These are phyloP conservation scores for Takifugu flavidus DNA, from an alignment of 2,113 vertebrate species.

Conservation along the genomic window DNA sequence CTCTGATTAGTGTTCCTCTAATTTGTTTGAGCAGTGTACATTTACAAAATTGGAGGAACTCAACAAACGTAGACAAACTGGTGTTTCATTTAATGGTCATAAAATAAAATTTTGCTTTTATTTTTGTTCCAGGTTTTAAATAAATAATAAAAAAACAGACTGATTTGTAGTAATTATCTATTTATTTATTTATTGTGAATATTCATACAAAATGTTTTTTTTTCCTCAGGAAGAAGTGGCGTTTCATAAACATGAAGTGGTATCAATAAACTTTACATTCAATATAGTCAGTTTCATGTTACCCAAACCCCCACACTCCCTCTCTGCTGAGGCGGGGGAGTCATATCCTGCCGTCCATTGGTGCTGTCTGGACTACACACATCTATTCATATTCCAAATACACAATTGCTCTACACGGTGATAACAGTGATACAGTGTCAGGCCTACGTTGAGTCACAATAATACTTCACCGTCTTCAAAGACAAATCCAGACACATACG, in stretches of 20 bases:
- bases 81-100: too few species aligned
- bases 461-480: slow-evolving; percentile 51
- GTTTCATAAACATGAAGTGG: slow-evolving; percentile 44
- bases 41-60: too few species aligned
- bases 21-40: too few species aligned
- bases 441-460: slow-evolving; percentile 52
- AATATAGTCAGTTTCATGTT: slow-evolving; percentile 41
- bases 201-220: slow-evolving; percentile 59
- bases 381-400: slow-evolving; percentile 66
- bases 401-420: slow-evolving; percentile 60
- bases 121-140: neutral
- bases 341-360: slow-evolving; percentile 43
- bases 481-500: slow-evolving; percentile 6
- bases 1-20: too few species aligned
- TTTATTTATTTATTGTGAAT: slow-evolving; percentile 67
- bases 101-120: neutral
- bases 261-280: slow-evolving; percentile 60
- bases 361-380: slow-evolving; percentile 54
- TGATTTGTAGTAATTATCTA: slow-evolving; percentile 46
- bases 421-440: slow-evolving; percentile 53
- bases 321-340: slow-evolving; percentile 33
- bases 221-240: slow-evolving; percentile 46
- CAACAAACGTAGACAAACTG: too few species aligned
- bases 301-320: slow-evolving; percentile 1
- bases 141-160: neutral